Evolutionary conservation across 2,113 vertebrate species (phyloP), one percentile per base, ranked within the genome.

Genomic region (Dolichallabes microphthalmus): DNA sequence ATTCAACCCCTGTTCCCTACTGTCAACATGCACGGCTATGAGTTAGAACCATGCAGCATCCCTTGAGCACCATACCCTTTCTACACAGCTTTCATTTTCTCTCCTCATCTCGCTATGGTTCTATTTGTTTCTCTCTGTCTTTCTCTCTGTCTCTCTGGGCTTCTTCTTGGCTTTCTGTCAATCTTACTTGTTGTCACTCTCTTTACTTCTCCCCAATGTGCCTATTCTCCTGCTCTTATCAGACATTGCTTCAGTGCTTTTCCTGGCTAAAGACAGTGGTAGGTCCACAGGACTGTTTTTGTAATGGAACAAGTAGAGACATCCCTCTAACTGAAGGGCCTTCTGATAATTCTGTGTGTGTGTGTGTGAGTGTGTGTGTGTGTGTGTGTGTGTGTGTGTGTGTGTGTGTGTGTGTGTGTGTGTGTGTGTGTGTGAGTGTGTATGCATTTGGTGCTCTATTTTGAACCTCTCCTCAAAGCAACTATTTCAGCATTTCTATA

Each of bases 1-100:
- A 71, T 80, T 82, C 86, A n/a, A 81, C 80, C 80, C 39, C 61
- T 87, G 85, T 82, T 89, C 83, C 78, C 87, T 85, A 81, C 82
- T 86, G 86, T 87, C 83, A 85, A 82, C 86, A 83, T 71, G 58
- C 60, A 66, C 55, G 35, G 79, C 78, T 88, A 78, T 74, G 80
- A 84, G 85, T 84, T 84, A 66, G 82, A 84, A 64, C 73, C 83
- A 82, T 86, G 57, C 79, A 80, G 83, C 63, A 84, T 86, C 27
- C 63, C 75, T 78, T 77, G 22, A 84, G 76, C 76, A 27, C n/a
- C 22, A 60, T 68, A 69, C 73, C 55, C 64, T 80, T 85, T 68
- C 63, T 61, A 61, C 30, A 66, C 52, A 78, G 80, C 80, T 80
- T 87, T 63, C 45, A 73, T 66, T 83, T 20, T 64, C 76, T 75